Evolutionary conservation across 2,888 invertebrate species (phyloP).

Genomic region (Tethea ocularis): DNA sequence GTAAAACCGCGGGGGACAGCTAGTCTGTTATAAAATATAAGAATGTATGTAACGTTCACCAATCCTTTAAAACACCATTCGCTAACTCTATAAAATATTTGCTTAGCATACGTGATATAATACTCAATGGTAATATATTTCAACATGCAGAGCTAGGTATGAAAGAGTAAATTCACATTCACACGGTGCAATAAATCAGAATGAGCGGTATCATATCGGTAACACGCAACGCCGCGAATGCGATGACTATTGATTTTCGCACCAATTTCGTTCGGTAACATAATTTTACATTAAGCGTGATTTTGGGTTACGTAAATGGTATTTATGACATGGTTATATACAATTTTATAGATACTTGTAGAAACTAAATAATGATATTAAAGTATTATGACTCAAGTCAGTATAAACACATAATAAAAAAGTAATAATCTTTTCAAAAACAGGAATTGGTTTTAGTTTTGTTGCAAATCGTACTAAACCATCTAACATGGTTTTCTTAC

Average conservation of each 20-base stretch:
- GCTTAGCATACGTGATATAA: background rate
- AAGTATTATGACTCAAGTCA: too few species aligned
- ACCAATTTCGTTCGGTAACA: constrained; percentile 55
- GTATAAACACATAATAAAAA: too few species aligned
- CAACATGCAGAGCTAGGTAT: background rate
- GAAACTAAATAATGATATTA: too few species aligned
- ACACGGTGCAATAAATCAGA: constrained; percentile 65
- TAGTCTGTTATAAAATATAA: too few species aligned
- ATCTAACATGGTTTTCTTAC: too few species aligned
- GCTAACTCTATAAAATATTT: too few species aligned
- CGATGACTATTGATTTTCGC: constrained; percentile 72
- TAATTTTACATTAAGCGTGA: constrained; percentile 47
- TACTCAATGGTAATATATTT: background rate
- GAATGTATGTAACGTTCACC: too few species aligned
- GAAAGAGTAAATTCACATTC: background rate
- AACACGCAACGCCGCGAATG: constrained; percentile 53
- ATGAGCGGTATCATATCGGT: constrained; percentile 59
- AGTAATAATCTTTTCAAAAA: too few species aligned
- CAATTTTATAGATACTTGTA: background rate
- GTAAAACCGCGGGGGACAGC: too few species aligned
- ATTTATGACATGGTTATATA: background rate
- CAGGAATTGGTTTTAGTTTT: too few species aligned
- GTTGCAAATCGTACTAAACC: too few species aligned
- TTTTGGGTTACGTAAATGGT: constrained; percentile 15
- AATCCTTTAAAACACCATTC: background rate